phyloP scores from a whole-genome alignment of 2,797 vertebrate species.

The Syncerus caffer region DNA sequence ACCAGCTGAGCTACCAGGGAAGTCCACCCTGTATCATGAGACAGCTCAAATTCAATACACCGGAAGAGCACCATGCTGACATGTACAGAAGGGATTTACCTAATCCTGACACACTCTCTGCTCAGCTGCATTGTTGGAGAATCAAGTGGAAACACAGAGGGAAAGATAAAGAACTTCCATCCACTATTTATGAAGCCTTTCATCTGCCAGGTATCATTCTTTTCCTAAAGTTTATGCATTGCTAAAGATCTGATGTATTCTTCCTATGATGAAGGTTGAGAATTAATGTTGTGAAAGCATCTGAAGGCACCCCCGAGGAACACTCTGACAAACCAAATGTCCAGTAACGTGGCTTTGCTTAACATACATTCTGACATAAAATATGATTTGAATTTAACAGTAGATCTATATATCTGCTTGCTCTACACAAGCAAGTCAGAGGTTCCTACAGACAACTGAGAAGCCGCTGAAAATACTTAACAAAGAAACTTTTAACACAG shows the following conservation, averaged over 20 bases:
- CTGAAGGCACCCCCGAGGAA: conserved; percentile 88
- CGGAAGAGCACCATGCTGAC: conserved; percentile 90
- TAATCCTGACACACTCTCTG: conserved; percentile 90
- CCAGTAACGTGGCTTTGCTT: conserved; percentile 89
- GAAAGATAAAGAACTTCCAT: conserved; percentile 90
- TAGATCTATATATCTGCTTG: conserved; percentile 88
- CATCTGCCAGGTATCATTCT: conserved; percentile 91
- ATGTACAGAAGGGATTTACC: conserved; percentile 81
- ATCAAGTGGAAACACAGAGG: conserved; percentile 96
- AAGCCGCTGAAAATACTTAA: conserved; percentile 70
- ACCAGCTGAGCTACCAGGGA: neutral
- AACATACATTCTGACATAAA: conserved; percentile 90
- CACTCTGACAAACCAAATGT: conserved; percentile 87
- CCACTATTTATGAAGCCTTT: conserved; percentile 90
- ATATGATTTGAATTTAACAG: conserved; percentile 92
- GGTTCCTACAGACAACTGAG: conserved; percentile 76
- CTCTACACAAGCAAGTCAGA: conserved; percentile 86
- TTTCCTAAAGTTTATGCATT: conserved; percentile 93
- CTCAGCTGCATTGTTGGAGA: conserved; percentile 96
- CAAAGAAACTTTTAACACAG: conserved; percentile 63
- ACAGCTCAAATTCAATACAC: conserved; percentile 90
- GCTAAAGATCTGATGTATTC: conserved; percentile 89
- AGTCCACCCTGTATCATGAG: conserved; percentile 90
- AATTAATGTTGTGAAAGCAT: conserved; percentile 83
- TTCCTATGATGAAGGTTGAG: conserved; percentile 89